A percentile compares a stretch with the other conserved stretches of the same genome.
phyloP scores from a whole-genome alignment of 2,797 vertebrate genomes.

The Threskiornis aethiopicus region DNA sequence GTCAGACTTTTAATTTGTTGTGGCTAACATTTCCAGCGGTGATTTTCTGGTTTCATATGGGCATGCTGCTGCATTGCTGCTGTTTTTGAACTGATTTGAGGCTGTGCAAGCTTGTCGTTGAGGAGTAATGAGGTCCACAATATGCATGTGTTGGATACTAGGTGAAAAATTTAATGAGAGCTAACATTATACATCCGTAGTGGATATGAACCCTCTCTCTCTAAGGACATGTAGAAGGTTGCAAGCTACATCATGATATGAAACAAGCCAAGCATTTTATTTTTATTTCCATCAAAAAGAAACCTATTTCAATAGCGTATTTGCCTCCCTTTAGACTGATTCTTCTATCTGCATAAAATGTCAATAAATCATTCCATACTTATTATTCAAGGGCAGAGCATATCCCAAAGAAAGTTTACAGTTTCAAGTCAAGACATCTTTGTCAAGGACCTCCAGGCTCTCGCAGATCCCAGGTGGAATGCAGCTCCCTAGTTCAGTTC shows the following conservation, averaged over 20 bases:
- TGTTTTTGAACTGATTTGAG: background rate
- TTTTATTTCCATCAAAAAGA: background rate
- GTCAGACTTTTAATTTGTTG: background rate
- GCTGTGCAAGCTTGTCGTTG: background rate
- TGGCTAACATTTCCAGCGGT: background rate
- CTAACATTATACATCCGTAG: background rate
- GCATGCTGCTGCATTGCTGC: background rate
- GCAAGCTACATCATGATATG: background rate
- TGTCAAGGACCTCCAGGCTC: slow-evolving; percentile 45
- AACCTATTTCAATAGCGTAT: background rate
- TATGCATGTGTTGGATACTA: background rate
- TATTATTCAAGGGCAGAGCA: background rate
- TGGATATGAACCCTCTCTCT: background rate
- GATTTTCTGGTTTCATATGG: background rate
- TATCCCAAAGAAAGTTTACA: slow-evolving; percentile 22
- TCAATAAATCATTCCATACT: slow-evolving; percentile 42
- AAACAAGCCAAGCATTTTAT: background rate
- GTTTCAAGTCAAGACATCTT: slow-evolving; percentile 59
- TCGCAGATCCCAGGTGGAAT: background rate
- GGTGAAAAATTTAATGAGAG: background rate
- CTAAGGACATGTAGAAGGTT: background rate
- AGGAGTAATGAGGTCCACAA: background rate
- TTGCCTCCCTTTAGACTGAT: background rate
- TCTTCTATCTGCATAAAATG: background rate
- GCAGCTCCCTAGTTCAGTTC: background rate